These are phyloP conservation scores for Anarrhichthys ocellatus DNA, from an alignment of 2,113 vertebrate genomes.

Conservation along the genomic window DNA sequence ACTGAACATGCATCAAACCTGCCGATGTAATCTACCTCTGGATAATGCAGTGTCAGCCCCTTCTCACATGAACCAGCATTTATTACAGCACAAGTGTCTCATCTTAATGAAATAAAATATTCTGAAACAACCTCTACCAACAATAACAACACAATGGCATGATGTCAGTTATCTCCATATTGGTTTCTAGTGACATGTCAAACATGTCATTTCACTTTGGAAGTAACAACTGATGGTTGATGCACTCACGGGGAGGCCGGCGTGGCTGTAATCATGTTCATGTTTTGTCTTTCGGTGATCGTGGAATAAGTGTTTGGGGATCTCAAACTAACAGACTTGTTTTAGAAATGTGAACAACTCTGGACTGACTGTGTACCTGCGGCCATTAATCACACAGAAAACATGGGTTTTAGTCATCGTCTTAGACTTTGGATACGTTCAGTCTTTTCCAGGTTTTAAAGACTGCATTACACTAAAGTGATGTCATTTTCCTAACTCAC, in stretches of 20 bases:
- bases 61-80: neutral
- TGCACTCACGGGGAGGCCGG: neutral
- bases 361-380: neutral
- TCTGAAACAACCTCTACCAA: neutral
- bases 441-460: neutral
- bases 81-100: neutral
- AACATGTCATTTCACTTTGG: neutral
- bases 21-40: rapidly evolving
- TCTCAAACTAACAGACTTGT: neutral
- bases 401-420: neutral
- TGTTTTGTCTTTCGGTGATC: neutral
- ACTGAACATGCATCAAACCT: neutral
- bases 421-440: neutral
- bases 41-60: neutral
- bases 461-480: too few relatives aligned
- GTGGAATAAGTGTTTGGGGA: neutral
- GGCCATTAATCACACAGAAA: neutral
- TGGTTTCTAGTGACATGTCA: neutral
- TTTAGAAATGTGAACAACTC: neutral
- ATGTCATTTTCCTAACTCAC: neutral
- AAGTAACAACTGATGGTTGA: neutral
- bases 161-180: neutral
- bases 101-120: neutral
- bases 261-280: rapidly evolving
- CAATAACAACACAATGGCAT: neutral